A percentile compares a stretch with the other conserved stretches of the same genome.
phyloP scores from a whole-genome alignment of 2,888 invertebrate species.

The Cheilosia soror region DNA sequence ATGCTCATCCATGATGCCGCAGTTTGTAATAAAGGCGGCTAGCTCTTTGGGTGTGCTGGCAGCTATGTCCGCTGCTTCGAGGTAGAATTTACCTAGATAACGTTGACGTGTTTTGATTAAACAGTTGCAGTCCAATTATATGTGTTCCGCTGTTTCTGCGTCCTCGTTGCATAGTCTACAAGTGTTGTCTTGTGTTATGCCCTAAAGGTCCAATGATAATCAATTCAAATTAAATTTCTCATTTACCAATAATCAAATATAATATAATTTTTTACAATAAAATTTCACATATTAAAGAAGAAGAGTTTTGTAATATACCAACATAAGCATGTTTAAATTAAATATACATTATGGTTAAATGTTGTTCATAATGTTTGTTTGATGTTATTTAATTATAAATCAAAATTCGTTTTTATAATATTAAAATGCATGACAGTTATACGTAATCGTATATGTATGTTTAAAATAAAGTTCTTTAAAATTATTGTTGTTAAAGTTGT shows the following conservation, averaged over 20 bases:
- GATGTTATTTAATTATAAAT: conserved; percentile 16
- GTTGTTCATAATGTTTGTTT: conserved; percentile 29
- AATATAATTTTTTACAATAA: conserved; percentile 40
- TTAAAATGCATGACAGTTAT: conserved; percentile 76
- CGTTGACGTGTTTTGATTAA: no score
- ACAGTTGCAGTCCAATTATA: no score
- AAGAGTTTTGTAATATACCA: conserved; percentile 11
- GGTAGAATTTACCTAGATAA: no score
- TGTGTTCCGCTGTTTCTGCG: no score
- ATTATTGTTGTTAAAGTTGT: conserved; percentile 26
- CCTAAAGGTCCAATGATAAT: no score
- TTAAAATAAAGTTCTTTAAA: conserved; percentile 23
- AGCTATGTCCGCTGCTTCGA: no score
- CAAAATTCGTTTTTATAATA: conserved; percentile 14
- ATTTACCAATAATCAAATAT: conserved; percentile 30
- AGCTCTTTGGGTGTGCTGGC: no score
- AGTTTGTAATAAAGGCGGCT: no score
- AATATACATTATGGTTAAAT: conserved; percentile 19
- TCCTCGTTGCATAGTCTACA: no score
- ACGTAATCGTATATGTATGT: not conserved
- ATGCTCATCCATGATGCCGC: no score
- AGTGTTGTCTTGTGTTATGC: no score
- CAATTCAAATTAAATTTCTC: not conserved
- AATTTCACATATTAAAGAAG: conserved; percentile 50
- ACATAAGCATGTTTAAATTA: conserved; percentile 40